Base-by-base conservation (phyloP, 2,797 vertebrate species). In the Hydrolagus colliei region DNA sequence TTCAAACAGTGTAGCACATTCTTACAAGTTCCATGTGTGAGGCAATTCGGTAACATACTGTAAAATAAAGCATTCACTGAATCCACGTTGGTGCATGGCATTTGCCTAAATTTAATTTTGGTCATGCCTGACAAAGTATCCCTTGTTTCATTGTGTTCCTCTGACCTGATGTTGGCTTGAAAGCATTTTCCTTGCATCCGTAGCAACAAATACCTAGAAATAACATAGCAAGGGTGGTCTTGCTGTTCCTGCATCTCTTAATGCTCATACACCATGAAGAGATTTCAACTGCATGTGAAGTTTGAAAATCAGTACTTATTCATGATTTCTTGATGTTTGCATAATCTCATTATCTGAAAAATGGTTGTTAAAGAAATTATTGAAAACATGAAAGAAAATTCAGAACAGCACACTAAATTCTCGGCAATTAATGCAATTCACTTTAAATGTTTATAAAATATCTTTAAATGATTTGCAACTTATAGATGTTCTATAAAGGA, bases 51-150 rank as follows among this genome's bases (percentile, higher is more conserved):
- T 52, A 52, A 52, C 61, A 9, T 16, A 35, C n/a, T 62, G 13
- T 6, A 79, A 65, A 61, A 63, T 20, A 59, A 63, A 22, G 61
- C n/a, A 63, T 1, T 13, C 22, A 11, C 61, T 77, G 14, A 61
- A 61, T 76, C 52, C 12, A 63, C 20, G 14, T 63, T 63, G 61
- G 10, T 79, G 59, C 9, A 61, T 9, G 20, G 9, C 6, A 63
- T 79, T 79, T 79, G 59, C 77, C n/a, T 0, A 79, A 79, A 79
- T 27, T 32, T 14, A 63, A 80, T 80, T 80, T 80, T 63, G 22
- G 11, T 27, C 62, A 80, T 7, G 10, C 61, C 63, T 80, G 62
- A 80, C 27, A 14, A 63, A 80, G 16, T 27, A 32, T 27, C 27
- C 16, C 59, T 52, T 65, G 62, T 65, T 80, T 32, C 20, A 80